These are phyloP conservation scores for Nycticryphes semicollaris DNA, from an alignment of 2,113 vertebrate genomes.

Conservation along the genomic window DNA sequence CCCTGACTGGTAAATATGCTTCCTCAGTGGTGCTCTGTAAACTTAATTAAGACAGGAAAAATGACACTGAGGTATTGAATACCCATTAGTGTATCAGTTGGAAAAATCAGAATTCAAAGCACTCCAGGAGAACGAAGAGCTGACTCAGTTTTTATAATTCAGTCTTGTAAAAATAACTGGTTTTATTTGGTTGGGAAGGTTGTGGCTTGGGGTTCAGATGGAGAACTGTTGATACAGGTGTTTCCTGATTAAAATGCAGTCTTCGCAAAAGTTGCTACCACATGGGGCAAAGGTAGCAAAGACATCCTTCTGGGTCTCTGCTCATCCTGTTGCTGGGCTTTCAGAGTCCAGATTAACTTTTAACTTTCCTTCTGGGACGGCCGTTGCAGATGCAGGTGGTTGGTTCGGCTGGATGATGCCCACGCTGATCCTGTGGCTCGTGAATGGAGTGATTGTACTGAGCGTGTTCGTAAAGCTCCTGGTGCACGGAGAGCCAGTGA, in stretches of 20 bases:
- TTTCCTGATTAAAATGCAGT: neutral
- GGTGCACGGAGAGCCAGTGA: slow-evolving; percentile 92
- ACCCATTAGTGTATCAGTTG: neutral
- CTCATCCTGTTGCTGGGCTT: neutral
- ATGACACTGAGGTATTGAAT: neutral
- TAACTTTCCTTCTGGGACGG: neutral
- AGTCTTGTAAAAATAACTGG: neutral
- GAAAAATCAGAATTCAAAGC: no score
- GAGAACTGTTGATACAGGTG: neutral
- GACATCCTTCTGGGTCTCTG: neutral
- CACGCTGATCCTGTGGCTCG: slow-evolving; percentile 90
- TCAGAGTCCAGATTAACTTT: neutral
- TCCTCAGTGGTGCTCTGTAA: rapidly evolving
- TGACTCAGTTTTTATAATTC: neutral
- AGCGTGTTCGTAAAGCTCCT: slow-evolving; percentile 93
- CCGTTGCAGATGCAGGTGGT: slow-evolving; percentile 63
- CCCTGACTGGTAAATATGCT: neutral
- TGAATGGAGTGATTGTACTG: slow-evolving; percentile 91
- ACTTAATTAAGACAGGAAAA: neutral
- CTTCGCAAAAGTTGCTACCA: neutral
- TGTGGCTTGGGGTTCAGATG: neutral
- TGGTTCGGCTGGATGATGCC: slow-evolving; percentile 96
- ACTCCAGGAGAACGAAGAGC: neutral
- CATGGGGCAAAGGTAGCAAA: neutral
- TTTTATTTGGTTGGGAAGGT: neutral